Percentiles rank a stretch among this genome's conserved stretches.
Conservation (phyloP, 2,113 vertebrate genomes). For the Picathartes gymnocephalus region DNA sequence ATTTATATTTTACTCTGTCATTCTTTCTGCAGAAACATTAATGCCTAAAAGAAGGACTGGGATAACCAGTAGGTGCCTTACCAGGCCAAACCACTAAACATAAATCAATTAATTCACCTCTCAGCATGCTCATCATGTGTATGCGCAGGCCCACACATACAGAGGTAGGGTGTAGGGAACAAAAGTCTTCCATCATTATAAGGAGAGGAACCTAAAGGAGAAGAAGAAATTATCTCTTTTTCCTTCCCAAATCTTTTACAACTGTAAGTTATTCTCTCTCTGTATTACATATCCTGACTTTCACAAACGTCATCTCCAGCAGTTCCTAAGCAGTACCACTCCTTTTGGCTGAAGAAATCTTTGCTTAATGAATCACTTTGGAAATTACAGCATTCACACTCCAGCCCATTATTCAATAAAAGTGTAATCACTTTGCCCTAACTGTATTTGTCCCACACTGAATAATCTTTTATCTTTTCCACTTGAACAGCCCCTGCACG, state of each 20-base stretch:
- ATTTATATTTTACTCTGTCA: not conserved
- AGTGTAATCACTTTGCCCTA: not conserved
- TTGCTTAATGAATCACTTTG: slow-evolving; percentile 15
- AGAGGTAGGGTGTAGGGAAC: not conserved
- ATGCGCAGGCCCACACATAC: not conserved
- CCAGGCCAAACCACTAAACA: not conserved
- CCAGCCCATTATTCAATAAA: slow-evolving; percentile 12
- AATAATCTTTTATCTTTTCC: slow-evolving; percentile 15
- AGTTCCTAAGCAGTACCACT: not conserved
- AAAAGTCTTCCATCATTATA: not conserved
- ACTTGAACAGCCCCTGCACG: not conserved
- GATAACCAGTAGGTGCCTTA: not conserved
- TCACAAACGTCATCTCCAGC: not conserved
- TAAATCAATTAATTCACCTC: not conserved
- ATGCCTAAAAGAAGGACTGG: not conserved
- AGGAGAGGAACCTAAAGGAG: not conserved
- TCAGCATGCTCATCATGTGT: not conserved
- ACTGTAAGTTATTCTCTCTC: not conserved
- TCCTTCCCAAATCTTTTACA: not conserved
- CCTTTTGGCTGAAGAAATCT: not conserved
- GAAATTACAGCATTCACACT: slow-evolving; percentile 21
- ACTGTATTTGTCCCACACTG: slow-evolving; percentile 7
- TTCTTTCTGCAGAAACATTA: not conserved
- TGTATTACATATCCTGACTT: not conserved
- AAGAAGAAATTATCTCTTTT: not conserved